These are phyloP conservation scores for Astropecten irregularis DNA, from an alignment of 53 echinoderm and acorn worm species.

Conservation along the genomic window DNA sequence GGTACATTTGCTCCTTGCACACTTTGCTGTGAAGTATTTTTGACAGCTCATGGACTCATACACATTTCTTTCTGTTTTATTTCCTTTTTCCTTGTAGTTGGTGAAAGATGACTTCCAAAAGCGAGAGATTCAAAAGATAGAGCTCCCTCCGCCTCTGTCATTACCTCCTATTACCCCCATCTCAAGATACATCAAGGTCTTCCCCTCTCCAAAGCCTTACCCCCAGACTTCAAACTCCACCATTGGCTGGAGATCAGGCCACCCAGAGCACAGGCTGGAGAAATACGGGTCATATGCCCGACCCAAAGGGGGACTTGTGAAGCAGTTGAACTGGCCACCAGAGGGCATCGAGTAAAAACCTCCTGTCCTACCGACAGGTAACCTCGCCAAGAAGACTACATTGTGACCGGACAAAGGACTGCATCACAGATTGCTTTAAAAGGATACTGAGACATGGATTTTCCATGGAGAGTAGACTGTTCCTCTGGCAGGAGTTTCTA, in stretches of 20 bases:
- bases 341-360: slow-evolving; percentile 85
- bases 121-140: slow-evolving; percentile 82
- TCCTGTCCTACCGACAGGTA: no score
- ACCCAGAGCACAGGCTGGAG: slow-evolving; percentile 71
- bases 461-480: no score
- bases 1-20: no score
- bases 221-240: slow-evolving; percentile 76
- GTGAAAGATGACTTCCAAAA: slow-evolving; percentile 96
- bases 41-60: no score
- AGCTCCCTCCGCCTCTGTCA: slow-evolving; percentile 84
- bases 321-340: slow-evolving; percentile 92
- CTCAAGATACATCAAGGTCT: slow-evolving; percentile 95
- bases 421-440: no score
- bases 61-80: no score
- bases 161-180: slow-evolving; percentile 96
- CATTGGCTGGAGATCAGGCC: slow-evolving; percentile 90
- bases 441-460: no score
- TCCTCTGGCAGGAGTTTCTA: no score
- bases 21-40: no score
- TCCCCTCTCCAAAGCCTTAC: slow-evolving; percentile 82
- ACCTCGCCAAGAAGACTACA: no score
- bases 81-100: slow-evolving; percentile 63
- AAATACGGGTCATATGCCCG: slow-evolving; percentile 91
- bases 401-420: no score
- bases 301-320: slow-evolving; percentile 91